These are phyloP conservation scores for Gymnocypris eckloni DNA, from an alignment of 2,797 vertebrate genomes.

Conservation along the genomic window DNA sequence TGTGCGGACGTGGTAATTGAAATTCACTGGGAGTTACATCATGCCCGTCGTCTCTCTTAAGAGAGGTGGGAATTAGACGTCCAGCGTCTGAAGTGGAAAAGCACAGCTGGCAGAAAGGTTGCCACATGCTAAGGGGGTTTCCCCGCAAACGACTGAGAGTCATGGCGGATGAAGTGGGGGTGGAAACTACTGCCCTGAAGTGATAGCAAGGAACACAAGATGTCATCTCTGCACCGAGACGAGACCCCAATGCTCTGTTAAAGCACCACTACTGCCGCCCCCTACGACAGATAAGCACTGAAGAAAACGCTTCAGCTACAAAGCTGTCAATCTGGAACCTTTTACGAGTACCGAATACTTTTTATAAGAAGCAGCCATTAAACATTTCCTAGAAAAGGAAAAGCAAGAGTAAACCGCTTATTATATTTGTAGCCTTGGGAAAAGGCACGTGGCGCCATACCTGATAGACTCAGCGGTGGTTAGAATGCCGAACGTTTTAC, in stretches of 20 bases:
- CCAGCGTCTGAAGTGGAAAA: slow-evolving; percentile 77
- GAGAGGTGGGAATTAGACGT: slow-evolving; percentile 77
- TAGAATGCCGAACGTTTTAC: slow-evolving; percentile 55
- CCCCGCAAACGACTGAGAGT: slow-evolving; percentile 42
- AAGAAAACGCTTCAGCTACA: slow-evolving; percentile 68
- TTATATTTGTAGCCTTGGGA: slow-evolving; percentile 69
- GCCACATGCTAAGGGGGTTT: slow-evolving; percentile 69
- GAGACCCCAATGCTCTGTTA: slow-evolving; percentile 24
- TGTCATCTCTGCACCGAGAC: slow-evolving; percentile 10
- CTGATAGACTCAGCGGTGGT: slow-evolving; percentile 55
- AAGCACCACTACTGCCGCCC: slow-evolving; percentile 19
- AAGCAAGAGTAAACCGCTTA: slow-evolving; percentile 69
- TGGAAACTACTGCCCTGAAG: slow-evolving; percentile 26
- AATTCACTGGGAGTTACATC: slow-evolving; percentile 82
- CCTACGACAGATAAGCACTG: slow-evolving; percentile 62
- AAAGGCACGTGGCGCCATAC: slow-evolving; percentile 69
- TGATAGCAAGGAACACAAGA: slow-evolving; percentile 31
- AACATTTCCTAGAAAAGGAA: slow-evolving; percentile 63
- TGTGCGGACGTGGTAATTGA: slow-evolving; percentile 73
- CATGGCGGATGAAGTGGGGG: slow-evolving; percentile 31
- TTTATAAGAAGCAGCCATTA: slow-evolving; percentile 73
- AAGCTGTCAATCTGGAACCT: slow-evolving; percentile 74
- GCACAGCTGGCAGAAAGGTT: slow-evolving; percentile 78
- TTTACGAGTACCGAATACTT: slow-evolving; percentile 76
- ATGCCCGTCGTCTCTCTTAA: slow-evolving; percentile 75